phyloP scores from a whole-genome alignment of 2,888 invertebrate species.

The Cataglyphis albicans region DNA sequence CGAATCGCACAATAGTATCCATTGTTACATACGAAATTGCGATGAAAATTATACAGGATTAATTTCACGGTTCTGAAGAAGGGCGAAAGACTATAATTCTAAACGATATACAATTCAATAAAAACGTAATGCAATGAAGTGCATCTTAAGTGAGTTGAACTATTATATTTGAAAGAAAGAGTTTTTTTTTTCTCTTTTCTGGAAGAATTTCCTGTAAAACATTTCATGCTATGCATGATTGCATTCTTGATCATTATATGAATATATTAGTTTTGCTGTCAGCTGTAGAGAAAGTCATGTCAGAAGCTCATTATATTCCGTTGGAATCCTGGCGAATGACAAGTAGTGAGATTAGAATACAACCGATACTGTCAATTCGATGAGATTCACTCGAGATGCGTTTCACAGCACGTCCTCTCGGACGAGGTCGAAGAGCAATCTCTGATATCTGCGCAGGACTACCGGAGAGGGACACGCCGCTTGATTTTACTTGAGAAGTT shows the following conservation, averaged over 20 bases:
- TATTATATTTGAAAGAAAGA: neutral
- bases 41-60: slow-evolving; percentile 28
- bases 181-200: neutral
- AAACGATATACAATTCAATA: neutral
- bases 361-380: slow-evolving; percentile 45
- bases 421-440: slow-evolving; percentile 47
- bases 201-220: neutral
- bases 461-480: slow-evolving; percentile 60
- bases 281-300: slow-evolving; percentile 15
- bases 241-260: neutral
- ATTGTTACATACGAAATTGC: neutral
- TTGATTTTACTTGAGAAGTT: slow-evolving; percentile 78
- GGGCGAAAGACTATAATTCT: neutral
- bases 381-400: slow-evolving; percentile 57
- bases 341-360: slow-evolving; percentile 38
- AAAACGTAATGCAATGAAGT: neutral
- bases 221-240: neutral
- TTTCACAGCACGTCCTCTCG: slow-evolving; percentile 51
- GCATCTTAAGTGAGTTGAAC: neutral
- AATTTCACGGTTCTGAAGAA: slow-evolving; percentile 51
- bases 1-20: neutral
- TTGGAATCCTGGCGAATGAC: slow-evolving; percentile 58
- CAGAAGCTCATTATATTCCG: slow-evolving; percentile 53
- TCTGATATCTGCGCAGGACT: slow-evolving; percentile 59
- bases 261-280: slow-evolving; percentile 15